Conservation (phyloP, 2,113 vertebrate genomes). For the Clarias macrocephalus region DNA sequence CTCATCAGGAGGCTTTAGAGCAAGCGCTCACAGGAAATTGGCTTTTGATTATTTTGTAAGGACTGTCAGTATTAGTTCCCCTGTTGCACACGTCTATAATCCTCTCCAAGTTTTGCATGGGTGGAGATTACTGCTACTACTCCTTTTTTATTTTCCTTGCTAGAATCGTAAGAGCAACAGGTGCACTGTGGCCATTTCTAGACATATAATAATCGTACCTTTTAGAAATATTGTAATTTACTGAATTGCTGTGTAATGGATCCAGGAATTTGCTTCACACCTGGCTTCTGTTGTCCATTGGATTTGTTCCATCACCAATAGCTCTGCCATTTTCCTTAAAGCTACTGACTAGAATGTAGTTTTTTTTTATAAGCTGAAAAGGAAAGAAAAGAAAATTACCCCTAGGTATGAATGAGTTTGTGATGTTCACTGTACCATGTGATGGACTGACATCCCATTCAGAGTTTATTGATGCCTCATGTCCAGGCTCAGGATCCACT, state of each 20-base stretch:
- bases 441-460: background rate
- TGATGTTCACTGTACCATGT: background rate
- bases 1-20: background rate
- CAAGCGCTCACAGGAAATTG: background rate
- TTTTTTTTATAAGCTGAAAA: no score
- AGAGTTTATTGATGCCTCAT: background rate
- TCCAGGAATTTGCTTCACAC: background rate
- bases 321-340: background rate
- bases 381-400: background rate
- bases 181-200: background rate
- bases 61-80: slow-evolving; percentile 24
- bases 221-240: background rate
- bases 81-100: slow-evolving; percentile 17
- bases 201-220: background rate
- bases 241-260: background rate
- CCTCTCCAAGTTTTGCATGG: slow-evolving; percentile 7
- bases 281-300: background rate
- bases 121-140: background rate
- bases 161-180: background rate
- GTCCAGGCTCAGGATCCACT: background rate
- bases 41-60: slow-evolving; percentile 17
- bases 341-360: background rate
- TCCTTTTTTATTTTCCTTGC: background rate
- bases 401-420: background rate
- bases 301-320: background rate